A percentile compares a stretch with the other conserved stretches of the same genome.
Evolutionary conservation across 2,888 invertebrate genomes (phyloP).

Genomic region (Synanthedon myopaeformis): DNA sequence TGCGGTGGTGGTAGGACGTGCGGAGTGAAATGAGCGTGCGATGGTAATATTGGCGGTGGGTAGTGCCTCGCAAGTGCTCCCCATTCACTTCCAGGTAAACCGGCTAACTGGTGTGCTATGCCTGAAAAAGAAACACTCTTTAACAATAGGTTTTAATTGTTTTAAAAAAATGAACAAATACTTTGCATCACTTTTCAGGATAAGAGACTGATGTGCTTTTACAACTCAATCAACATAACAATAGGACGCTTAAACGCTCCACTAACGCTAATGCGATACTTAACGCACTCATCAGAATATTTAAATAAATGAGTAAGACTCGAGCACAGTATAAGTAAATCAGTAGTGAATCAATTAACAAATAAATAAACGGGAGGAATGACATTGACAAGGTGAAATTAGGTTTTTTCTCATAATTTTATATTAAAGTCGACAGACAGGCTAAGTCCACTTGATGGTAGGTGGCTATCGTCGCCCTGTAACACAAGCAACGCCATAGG

Average conservation of each 20-base stretch:
- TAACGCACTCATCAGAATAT: slow-evolving; percentile 60
- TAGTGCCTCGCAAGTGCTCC: slow-evolving; percentile 75
- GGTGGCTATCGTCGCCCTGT: too few species aligned
- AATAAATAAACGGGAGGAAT: too few species aligned
- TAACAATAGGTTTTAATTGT: neutral
- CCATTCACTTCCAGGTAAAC: slow-evolving; percentile 75
- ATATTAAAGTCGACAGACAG: too few species aligned
- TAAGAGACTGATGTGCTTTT: slow-evolving; percentile 9
- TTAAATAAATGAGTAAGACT: slow-evolving; percentile 52
- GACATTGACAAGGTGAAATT: too few species aligned
- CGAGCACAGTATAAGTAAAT: neutral
- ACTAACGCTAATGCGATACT: slow-evolving; percentile 48
- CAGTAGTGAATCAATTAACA: neutral
- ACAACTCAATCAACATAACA: slow-evolving; percentile 57
- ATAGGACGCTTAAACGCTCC: slow-evolving; percentile 42
- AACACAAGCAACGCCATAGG: too few species aligned
- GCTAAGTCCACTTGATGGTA: too few species aligned
- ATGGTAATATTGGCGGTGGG: slow-evolving; percentile 57
- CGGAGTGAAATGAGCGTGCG: slow-evolving; percentile 70
- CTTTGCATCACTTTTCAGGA: too few species aligned
- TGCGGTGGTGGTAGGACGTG: slow-evolving; percentile 68
- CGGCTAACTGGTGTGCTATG: slow-evolving; percentile 80
- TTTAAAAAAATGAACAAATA: neutral
- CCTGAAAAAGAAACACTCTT: slow-evolving; percentile 48
- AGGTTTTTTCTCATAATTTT: too few species aligned